Percentiles rank a stretch among this genome's conserved stretches.
phyloP scores from a whole-genome alignment of 2,888 invertebrate species.

The Apodemia hepburni region DNA sequence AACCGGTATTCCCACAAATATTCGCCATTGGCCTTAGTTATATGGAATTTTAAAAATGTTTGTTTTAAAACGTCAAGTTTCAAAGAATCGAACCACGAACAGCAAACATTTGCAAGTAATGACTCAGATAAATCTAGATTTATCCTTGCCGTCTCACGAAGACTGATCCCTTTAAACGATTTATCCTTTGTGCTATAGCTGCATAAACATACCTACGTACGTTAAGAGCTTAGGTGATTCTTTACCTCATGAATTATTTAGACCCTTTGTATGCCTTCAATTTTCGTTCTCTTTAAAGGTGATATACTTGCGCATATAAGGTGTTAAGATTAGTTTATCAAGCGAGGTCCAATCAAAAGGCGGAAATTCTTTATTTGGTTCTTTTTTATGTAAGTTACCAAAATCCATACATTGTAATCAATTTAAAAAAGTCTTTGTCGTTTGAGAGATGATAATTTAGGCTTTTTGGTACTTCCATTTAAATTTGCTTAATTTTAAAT shows the following conservation, averaged over 20 bases:
- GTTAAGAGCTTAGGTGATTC: conserved; percentile 45
- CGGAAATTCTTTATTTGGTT: no score
- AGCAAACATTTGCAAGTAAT: conserved; percentile 33
- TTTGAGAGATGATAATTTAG: no score
- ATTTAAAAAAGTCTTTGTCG: no score
- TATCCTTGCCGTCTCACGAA: conserved; percentile 55
- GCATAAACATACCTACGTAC: conserved; percentile 24
- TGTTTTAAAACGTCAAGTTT: conserved; percentile 22
- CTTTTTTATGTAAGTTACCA: no score
- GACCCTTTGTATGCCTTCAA: conserved; percentile 43
- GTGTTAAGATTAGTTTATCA: not conserved
- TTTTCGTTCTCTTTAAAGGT: conserved; percentile 42
- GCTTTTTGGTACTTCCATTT: no score
- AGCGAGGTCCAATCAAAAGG: not conserved
- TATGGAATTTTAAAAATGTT: not conserved
- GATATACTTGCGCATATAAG: conserved; percentile 29
- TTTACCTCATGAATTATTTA: conserved; percentile 69
- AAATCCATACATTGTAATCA: no score
- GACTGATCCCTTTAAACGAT: conserved; percentile 47
- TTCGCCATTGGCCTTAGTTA: not conserved
- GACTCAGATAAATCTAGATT: conserved; percentile 47
- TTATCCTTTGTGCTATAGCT: conserved; percentile 47
- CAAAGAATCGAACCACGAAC: conserved; percentile 12
- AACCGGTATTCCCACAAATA: not conserved
- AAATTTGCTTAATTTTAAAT: no score